Percentiles rank a stretch among this genome's conserved stretches.
Conservation (phyloP, 2,888 invertebrate species). For the Cyaniris semiargus region DNA sequence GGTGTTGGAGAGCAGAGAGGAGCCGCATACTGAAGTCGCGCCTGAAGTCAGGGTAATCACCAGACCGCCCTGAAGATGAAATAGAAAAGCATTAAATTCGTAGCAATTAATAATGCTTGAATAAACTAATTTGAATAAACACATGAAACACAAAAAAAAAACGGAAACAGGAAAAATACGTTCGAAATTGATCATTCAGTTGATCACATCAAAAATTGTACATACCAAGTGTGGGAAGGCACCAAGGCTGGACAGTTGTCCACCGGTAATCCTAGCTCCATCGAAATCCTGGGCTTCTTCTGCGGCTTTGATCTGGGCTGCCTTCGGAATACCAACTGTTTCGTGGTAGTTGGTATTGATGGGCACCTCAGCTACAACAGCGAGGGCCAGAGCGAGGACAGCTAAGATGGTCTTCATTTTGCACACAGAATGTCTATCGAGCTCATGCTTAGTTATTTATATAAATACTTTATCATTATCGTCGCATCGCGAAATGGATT, state of each 20-base stretch:
- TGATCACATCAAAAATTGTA: background rate
- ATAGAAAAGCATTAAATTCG: background rate
- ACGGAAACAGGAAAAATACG: too few species aligned
- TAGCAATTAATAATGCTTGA: too few species aligned
- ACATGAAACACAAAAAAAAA: too few species aligned
- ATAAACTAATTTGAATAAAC: background rate
- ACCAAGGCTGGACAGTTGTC: slow-evolving; percentile 43
- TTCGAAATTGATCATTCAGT: too few species aligned
- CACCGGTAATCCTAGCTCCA: slow-evolving; percentile 50
- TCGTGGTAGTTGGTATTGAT: slow-evolving; percentile 49
- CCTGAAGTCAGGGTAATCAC: slow-evolving; percentile 44
- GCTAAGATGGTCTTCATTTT: slow-evolving; percentile 39
- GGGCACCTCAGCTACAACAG: slow-evolving; percentile 40
- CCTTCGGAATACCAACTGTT: slow-evolving; percentile 48
- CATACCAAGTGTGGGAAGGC: slow-evolving; percentile 46
- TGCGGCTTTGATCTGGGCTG: slow-evolving; percentile 45
- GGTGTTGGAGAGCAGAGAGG: slow-evolving; percentile 44
- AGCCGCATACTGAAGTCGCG: slow-evolving; percentile 46
- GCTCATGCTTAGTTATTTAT: background rate
- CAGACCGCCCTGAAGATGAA: slow-evolving; percentile 45
- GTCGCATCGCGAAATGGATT: background rate
- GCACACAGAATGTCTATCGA: background rate
- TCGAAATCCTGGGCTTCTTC: slow-evolving; percentile 45
- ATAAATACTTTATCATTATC: background rate
- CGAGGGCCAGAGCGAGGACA: slow-evolving; percentile 31